Percentiles rank a stretch among this genome's conserved stretches.
phyloP scores from a whole-genome alignment of 64 coral and sea anemone genomes.

The Hydrozoanthus tunicans region DNA sequence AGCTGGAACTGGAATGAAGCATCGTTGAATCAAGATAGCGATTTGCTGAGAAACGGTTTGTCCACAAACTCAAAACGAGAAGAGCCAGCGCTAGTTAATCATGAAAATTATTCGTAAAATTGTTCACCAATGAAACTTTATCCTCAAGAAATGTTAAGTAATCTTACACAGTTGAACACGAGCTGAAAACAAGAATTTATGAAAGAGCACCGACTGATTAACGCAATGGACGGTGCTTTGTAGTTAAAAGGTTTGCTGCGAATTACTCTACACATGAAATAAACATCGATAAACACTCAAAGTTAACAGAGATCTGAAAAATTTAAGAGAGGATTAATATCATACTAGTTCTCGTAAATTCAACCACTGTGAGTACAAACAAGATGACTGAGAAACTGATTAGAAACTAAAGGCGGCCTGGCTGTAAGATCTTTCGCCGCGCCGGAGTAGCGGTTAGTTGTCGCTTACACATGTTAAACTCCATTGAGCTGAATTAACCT shows the following conservation, averaged over 20 bases:
- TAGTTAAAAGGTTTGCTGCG: slow-evolving; percentile 42
- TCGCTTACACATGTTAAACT: background rate
- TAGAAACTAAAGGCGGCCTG: slow-evolving; percentile 23
- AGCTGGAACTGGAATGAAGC: background rate
- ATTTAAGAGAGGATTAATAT: background rate
- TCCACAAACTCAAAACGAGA: background rate
- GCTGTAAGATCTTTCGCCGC: slow-evolving; percentile 38
- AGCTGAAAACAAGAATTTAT: slow-evolving; percentile 40
- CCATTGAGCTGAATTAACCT: slow-evolving; percentile 2
- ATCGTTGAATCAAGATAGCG: background rate
- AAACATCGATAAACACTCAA: slow-evolving; percentile 51
- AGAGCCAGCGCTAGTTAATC: slow-evolving; percentile 28
- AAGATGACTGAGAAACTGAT: background rate
- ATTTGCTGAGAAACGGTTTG: background rate
- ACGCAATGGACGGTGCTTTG: slow-evolving; percentile 53
- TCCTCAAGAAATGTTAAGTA: slow-evolving; percentile 30
- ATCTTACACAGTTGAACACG: slow-evolving; percentile 35
- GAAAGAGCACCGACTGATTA: slow-evolving; percentile 48
- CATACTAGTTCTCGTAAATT: slow-evolving; percentile 29
- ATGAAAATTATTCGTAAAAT: background rate
- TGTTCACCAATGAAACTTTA: slow-evolving; percentile 40
- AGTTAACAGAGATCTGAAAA: slow-evolving; percentile 38
- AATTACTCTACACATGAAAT: slow-evolving; percentile 45
- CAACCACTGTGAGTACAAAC: background rate
- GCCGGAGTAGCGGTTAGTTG: background rate